Evolutionary conservation across 2,113 vertebrate genomes (phyloP).

Genomic region (human (Homo sapiens)): DNA sequence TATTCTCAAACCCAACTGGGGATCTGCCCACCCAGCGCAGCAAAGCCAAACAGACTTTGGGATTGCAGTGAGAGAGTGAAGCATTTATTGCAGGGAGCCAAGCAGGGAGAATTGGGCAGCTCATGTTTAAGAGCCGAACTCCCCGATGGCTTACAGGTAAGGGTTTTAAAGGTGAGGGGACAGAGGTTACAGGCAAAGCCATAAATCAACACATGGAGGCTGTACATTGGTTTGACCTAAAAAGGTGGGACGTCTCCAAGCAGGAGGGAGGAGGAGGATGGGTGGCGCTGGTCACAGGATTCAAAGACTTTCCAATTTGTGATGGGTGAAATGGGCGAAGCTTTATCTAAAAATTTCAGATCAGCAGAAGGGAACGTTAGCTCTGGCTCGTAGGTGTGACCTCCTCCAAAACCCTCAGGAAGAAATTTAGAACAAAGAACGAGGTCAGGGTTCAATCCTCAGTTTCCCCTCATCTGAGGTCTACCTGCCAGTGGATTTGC

Average conservation of each 20-base stretch:
- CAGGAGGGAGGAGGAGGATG: too few relatives aligned
- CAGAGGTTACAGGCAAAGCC: background rate
- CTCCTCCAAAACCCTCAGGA: background rate
- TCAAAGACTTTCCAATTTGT: background rate
- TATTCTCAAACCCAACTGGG: background rate
- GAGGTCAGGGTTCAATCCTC: background rate
- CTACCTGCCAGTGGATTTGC: background rate
- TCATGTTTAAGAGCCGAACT: background rate
- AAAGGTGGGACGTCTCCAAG: background rate
- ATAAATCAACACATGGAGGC: background rate
- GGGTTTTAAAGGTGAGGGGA: background rate
- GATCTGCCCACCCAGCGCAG: background rate
- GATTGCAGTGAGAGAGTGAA: background rate
- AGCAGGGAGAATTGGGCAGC: background rate
- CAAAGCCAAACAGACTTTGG: background rate
- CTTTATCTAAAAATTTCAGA: background rate
- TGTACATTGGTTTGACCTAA: background rate
- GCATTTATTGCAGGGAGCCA: background rate
- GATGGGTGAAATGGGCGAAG: background rate
- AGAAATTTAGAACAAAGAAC: background rate
- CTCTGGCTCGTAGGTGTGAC: background rate
- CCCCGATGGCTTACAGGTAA: background rate
- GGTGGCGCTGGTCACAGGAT: background rate
- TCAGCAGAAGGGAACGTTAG: background rate
- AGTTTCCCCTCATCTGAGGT: background rate